These are phyloP conservation scores for Alligator mississippiensis DNA, from an alignment of 2,113 vertebrate species.

Conservation along the genomic window DNA sequence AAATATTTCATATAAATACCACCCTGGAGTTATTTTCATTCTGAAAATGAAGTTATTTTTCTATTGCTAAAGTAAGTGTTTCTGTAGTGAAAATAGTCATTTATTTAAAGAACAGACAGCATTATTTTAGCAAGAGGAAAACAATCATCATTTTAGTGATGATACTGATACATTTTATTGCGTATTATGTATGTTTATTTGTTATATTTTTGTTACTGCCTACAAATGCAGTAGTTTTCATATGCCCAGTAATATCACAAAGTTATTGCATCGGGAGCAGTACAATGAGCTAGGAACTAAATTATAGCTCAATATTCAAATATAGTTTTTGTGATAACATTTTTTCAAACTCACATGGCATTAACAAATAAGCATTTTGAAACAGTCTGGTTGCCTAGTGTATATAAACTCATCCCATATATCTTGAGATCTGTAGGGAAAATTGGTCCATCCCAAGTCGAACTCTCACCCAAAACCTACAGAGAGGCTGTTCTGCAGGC, in stretches of 20 bases:
- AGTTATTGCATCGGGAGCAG: background rate
- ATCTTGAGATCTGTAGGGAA: background rate
- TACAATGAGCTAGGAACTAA: conserved; percentile 3
- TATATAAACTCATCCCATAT: conserved; percentile 17
- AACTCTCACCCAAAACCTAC: background rate
- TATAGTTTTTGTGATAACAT: conserved; percentile 16
- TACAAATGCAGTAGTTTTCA: conserved; percentile 1
- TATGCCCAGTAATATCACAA: background rate
- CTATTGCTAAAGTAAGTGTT: background rate
- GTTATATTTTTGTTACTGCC: background rate
- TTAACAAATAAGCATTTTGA: conserved; percentile 27
- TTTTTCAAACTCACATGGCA: background rate
- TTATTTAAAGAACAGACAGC: conserved; percentile 30
- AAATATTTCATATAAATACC: conserved; percentile 48
- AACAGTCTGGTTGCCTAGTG: background rate
- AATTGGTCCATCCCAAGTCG: conserved; percentile 14
- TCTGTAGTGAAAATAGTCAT: conserved; percentile 9
- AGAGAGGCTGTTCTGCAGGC: no score
- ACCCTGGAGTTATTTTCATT: conserved; percentile 4
- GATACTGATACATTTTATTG: background rate
- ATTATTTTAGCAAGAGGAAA: conserved; percentile 36
- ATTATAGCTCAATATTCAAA: conserved; percentile 52
- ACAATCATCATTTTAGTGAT: background rate
- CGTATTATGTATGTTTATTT: background rate
- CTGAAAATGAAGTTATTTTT: conserved; percentile 27